Conservation (phyloP, 2,888 invertebrate genomes). For the Eupithecia subfuscata region DNA sequence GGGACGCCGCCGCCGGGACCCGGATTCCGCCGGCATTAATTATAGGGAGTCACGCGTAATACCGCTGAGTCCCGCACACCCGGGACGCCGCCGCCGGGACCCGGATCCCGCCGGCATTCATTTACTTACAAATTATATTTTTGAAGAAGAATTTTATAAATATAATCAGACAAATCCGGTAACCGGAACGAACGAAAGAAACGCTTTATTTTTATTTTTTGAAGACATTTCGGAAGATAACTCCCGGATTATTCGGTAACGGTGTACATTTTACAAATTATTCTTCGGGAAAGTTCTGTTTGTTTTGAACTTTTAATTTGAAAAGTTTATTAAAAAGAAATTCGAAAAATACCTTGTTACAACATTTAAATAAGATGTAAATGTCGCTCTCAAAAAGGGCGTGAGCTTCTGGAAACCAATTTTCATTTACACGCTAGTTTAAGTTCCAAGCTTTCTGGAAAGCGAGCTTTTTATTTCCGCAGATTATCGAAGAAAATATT, state of each 20-base stretch:
- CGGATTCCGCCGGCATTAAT: constrained; percentile 49
- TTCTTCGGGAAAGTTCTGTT: constrained; percentile 29
- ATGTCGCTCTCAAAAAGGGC: background rate
- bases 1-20: constrained; percentile 52
- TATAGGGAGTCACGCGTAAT: constrained; percentile 68
- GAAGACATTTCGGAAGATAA: constrained; percentile 21
- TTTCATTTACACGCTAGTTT: background rate
- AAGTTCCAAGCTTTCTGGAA: background rate
- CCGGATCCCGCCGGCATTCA: background rate
- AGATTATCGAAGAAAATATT: background rate
- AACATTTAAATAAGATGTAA: constrained; percentile 11
- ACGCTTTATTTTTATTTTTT: constrained; percentile 33
- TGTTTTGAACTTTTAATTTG: constrained; percentile 29
- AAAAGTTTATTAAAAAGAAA: constrained; percentile 23
- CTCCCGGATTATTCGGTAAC: constrained; percentile 20
- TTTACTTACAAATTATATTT: constrained; percentile 59
- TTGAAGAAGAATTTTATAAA: constrained; percentile 62
- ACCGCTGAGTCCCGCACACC: constrained; percentile 69
- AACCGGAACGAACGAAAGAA: constrained; percentile 37
- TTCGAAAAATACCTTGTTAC: background rate
- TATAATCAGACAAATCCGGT: constrained; percentile 53
- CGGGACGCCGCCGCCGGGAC: constrained; percentile 53
- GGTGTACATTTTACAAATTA: constrained; percentile 30
- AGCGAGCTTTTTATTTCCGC: background rate
- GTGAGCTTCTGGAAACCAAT: background rate